Conservation (phyloP, 2,888 invertebrate genomes). For the Phaedon cochleariae region DNA sequence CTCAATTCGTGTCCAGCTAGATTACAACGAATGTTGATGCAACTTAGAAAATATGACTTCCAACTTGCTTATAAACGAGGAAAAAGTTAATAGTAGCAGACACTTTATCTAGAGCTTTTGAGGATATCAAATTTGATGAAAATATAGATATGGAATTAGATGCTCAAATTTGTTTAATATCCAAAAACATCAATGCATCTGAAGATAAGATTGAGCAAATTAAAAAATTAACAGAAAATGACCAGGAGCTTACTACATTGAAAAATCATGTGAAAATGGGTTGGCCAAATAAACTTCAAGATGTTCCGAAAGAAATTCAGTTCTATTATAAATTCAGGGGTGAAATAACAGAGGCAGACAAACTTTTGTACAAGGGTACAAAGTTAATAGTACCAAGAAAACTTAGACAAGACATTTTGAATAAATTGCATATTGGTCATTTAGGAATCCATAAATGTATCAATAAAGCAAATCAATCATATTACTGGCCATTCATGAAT, state of each 20-base stretch:
- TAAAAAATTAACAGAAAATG: slow-evolving; percentile 4
- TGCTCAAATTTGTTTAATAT: slow-evolving; percentile 26
- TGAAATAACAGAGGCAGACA: slow-evolving; percentile 21
- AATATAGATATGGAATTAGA: slow-evolving; percentile 27
- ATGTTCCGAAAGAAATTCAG: slow-evolving; percentile 14
- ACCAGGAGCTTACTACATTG: slow-evolving; percentile 6
- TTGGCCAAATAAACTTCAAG: slow-evolving; percentile 15
- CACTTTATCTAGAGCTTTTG: slow-evolving; percentile 16
- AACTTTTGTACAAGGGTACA: slow-evolving; percentile 7
- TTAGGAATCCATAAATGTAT: slow-evolving; percentile 12
- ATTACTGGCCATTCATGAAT: slow-evolving; percentile 19
- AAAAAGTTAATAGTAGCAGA: slow-evolving; percentile 18
- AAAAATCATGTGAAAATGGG: slow-evolving; percentile 12
- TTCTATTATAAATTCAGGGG: slow-evolving; percentile 21
- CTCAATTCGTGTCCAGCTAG: slow-evolving; percentile 23
- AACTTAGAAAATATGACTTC: slow-evolving; percentile 30
- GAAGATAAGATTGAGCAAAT: slow-evolving; percentile 10
- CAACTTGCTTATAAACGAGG: slow-evolving; percentile 22
- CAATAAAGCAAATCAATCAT: not conserved
- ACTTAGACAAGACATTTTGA: not conserved
- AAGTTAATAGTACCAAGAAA: slow-evolving; percentile 15
- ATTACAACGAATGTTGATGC: slow-evolving; percentile 28
- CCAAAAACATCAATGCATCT: slow-evolving; percentile 2
- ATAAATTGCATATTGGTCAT: slow-evolving; percentile 15
- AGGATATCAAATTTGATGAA: slow-evolving; percentile 21